Percentiles rank a stretch among this genome's conserved stretches.
These are phyloP conservation scores for Parotocinclus haroldoi DNA, from an alignment of 2,797 vertebrate species.

Conservation along the genomic window DNA sequence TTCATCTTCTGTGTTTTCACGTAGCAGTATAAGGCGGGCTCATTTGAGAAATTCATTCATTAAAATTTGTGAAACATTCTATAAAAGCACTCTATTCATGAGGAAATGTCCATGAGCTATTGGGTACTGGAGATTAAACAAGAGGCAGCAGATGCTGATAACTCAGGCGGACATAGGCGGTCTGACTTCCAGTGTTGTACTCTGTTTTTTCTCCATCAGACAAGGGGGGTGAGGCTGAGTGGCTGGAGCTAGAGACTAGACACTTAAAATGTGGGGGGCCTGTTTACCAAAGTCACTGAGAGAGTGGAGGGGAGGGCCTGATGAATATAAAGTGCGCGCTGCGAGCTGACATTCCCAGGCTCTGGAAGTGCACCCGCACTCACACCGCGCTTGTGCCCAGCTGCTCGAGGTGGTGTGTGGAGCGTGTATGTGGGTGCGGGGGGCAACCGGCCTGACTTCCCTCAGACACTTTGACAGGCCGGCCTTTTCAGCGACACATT, in stretches of 20 bases:
- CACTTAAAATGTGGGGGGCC: slow-evolving; percentile 35
- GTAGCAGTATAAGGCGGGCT: too few species aligned
- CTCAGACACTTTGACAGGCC: slow-evolving; percentile 90
- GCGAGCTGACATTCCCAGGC: slow-evolving; percentile 89
- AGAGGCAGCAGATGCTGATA: neutral
- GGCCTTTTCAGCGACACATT: slow-evolving; percentile 88
- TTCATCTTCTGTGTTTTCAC: too few species aligned
- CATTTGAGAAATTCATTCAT: too few species aligned
- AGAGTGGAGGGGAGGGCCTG: slow-evolving; percentile 67
- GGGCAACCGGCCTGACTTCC: slow-evolving; percentile 71
- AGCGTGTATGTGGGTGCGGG: slow-evolving; percentile 29
- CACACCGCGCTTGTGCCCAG: slow-evolving; percentile 53
- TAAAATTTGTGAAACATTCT: too few species aligned
- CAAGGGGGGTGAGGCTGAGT: slow-evolving; percentile 8
- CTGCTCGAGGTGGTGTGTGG: slow-evolving; percentile 66
- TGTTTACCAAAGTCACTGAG: slow-evolving; percentile 53
- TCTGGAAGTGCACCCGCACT: slow-evolving; percentile 63
- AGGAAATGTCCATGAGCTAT: neutral
- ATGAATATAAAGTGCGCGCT: slow-evolving; percentile 91
- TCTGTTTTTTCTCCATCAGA: slow-evolving; percentile 26
- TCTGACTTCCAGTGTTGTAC: neutral
- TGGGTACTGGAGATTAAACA: neutral
- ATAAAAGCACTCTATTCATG: neutral
- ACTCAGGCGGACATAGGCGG: neutral
- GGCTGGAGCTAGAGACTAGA: slow-evolving; percentile 41